A percentile compares a stretch with the other conserved stretches of the same genome.
Evolutionary conservation across 2,888 invertebrate species (phyloP).

Genomic region (Watsonalla cultraria): DNA sequence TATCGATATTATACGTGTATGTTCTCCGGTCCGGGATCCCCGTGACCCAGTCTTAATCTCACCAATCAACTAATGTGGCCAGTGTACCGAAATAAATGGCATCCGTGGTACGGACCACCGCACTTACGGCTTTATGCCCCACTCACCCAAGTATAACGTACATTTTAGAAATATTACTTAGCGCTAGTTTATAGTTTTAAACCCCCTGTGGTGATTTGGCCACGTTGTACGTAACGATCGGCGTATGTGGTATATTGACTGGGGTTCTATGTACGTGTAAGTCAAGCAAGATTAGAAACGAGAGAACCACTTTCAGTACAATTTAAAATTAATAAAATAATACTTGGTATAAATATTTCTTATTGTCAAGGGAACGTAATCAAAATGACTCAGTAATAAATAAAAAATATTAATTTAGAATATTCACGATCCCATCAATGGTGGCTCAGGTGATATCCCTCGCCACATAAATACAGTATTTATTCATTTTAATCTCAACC

Average conservation of each 20-base stretch:
- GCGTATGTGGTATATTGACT: not conserved
- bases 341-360: too few species aligned
- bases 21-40: not conserved
- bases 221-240: not conserved
- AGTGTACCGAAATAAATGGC: constrained; percentile 12
- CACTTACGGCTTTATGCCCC: constrained; percentile 1
- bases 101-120: constrained; percentile 3
- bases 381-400: too few species aligned
- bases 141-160: not conserved
- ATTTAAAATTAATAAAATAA: too few species aligned
- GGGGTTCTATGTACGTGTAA: not conserved
- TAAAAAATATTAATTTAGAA: too few species aligned
- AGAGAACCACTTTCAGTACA: too few species aligned
- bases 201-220: too few species aligned
- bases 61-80: constrained; percentile 11
- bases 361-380: too few species aligned
- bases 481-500: constrained; percentile 32
- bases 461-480: constrained; percentile 24
- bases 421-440: not conserved
- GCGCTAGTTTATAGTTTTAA: too few species aligned
- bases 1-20: not conserved
- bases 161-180: not conserved
- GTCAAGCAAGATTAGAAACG: too few species aligned
- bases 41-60: constrained; percentile 10
- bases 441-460: not conserved